Evolutionary conservation across 2,888 invertebrate species (phyloP), one percentile per base, ranked within the genome.

Genomic region (Temnothorax unifasciatus): DNA sequence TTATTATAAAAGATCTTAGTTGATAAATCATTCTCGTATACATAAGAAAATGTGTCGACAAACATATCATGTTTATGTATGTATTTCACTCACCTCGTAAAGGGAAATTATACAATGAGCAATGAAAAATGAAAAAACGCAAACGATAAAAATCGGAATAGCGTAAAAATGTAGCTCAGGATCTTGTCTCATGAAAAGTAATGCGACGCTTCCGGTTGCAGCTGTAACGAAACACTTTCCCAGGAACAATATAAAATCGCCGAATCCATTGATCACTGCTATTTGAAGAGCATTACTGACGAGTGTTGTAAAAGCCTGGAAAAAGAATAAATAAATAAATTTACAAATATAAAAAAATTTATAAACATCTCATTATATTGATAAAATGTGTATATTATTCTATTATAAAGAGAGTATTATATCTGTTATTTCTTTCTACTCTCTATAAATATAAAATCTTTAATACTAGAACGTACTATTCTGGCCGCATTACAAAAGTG

Each of bases 91-190:
- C 50, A 98, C 99, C 97, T 99, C 99, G 93, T 99, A 99, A 4
- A 99, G 96, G 8, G 99, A 98, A 79, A 99, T 96, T 86, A 99
- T 97, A 94, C 98, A 98, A 93, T 99, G 99, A 9, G 99, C 98
- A 88, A 99, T 98, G 93, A 99, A 98, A 95, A 98, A 99, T 1
- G 98, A 96, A 95, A 97, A 99, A 68, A 99, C 95, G 92, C 97
- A 97, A 38, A 97, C 97, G 44, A 98, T 95, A 75, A 99, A 96
- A 1, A 98, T 97, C 0, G 99, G 99, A 18, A 97, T 97, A 68
- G 98, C 98, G 93, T 97, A 98, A 95, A 98, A 98, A 91, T 97
- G 97, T 59, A 98, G 95, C 82, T 97, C 97, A 0, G 96, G 94
- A 94, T 97, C 97, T 86, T 97, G 96, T 92, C 97, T 97, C 92